phyloP scores from a whole-genome alignment of 2,888 invertebrate species.

The Drosophila putrida region DNA sequence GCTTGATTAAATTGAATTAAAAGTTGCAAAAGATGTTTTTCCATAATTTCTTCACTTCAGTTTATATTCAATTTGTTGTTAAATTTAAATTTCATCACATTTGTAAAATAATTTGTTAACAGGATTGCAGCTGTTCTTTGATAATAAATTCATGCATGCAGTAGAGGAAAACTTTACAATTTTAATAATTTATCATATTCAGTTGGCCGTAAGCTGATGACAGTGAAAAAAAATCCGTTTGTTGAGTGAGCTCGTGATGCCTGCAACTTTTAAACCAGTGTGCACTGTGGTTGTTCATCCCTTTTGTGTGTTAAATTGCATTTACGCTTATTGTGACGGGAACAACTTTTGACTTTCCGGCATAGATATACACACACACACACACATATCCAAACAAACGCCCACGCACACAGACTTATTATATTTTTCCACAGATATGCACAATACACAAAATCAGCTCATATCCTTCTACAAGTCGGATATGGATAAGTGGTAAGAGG shows the following conservation, averaged over 20 bases:
- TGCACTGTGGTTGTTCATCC: constrained; percentile 24
- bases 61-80: no score
- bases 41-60: no score
- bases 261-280: constrained; percentile 18
- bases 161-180: constrained; percentile 5
- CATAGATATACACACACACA: constrained; percentile 22
- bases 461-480: constrained; percentile 26
- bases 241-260: not conserved
- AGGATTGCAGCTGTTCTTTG: constrained; percentile 20
- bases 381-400: not conserved
- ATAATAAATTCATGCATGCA: constrained; percentile 26
- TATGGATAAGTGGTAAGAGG: not conserved
- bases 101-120: constrained; percentile 38
- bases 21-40: no score
- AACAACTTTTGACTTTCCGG: constrained; percentile 61
- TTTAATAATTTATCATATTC: constrained; percentile 34
- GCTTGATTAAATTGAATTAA: no score
- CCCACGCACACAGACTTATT: constrained; percentile 24
- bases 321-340: constrained; percentile 49
- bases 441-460: constrained; percentile 43
- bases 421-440: constrained; percentile 55
- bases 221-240: constrained; percentile 4
- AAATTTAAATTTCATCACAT: constrained; percentile 14
- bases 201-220: not conserved
- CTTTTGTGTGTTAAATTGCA: constrained; percentile 59